Conservation (phyloP, 1,140 invertebrate genomes). For the Drosophila ercepeae region DNA sequence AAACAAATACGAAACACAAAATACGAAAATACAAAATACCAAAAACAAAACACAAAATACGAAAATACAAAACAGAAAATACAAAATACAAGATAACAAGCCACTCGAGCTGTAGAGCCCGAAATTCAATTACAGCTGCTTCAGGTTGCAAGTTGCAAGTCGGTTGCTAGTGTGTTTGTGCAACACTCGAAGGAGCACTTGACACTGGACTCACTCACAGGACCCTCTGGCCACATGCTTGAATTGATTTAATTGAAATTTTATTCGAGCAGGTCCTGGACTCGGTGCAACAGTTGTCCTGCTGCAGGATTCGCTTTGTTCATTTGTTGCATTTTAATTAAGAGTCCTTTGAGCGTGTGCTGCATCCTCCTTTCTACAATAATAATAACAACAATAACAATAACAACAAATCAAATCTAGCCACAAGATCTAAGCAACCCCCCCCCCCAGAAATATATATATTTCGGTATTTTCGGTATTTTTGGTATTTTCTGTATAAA, state of each 20-base stretch:
- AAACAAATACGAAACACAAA: conserved; percentile 56
- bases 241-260: conserved; percentile 64
- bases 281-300: conserved; percentile 43
- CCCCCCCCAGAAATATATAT: conserved; percentile 9
- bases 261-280: conserved; percentile 31
- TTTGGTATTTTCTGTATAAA: too few relatives aligned
- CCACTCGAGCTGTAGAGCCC: conserved; percentile 30
- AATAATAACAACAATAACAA: conserved; percentile 36
- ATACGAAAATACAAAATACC: neutral
- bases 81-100: conserved; percentile 46
- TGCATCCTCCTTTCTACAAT: too few relatives aligned
- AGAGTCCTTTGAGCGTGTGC: conserved; percentile 28
- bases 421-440: conserved; percentile 11
- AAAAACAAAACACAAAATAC: neutral
- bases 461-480: too few relatives aligned
- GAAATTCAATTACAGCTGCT: conserved; percentile 58
- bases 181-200: conserved; percentile 12
- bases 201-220: conserved; percentile 3
- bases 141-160: conserved; percentile 42
- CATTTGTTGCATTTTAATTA: conserved; percentile 73
- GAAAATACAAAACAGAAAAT: conserved; percentile 3
- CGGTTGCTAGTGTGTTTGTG: neutral
- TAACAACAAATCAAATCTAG: conserved; percentile 31
- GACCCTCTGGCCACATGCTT: conserved; percentile 37
- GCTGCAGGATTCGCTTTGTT: conserved; percentile 30